A percentile compares a stretch with the other conserved stretches of the same genome.
Evolutionary conservation across 2,888 invertebrate genomes (phyloP).

Genomic region (Hesperia comma): DNA sequence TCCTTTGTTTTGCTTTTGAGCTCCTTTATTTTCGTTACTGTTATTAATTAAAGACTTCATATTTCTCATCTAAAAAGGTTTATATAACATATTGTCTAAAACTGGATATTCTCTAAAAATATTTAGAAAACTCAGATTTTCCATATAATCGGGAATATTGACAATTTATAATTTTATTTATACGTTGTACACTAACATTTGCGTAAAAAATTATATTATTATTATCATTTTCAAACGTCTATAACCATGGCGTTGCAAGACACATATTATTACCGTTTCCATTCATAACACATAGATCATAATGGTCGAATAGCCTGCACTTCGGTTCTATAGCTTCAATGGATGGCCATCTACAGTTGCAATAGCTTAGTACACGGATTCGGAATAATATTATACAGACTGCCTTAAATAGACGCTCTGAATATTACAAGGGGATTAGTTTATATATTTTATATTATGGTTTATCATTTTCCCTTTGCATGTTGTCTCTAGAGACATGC

Average conservation of each 20-base stretch:
- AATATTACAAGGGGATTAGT: slow-evolving; percentile 17
- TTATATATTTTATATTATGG: neutral
- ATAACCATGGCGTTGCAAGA: slow-evolving; percentile 1
- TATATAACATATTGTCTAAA: too few species aligned
- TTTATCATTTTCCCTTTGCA: neutral
- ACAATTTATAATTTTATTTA: too few species aligned
- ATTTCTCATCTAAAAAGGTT: too few species aligned
- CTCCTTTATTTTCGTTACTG: too few species aligned
- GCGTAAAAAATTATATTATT: too few species aligned
- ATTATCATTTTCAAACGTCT: neutral
- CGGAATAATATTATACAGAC: slow-evolving; percentile 28
- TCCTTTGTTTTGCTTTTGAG: too few species aligned
- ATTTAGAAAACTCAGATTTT: too few species aligned
- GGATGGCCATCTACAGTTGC: slow-evolving; percentile 24
- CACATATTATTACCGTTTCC: slow-evolving; percentile 12
- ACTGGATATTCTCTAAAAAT: too few species aligned
- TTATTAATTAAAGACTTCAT: too few species aligned
- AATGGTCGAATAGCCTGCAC: slow-evolving; percentile 19
- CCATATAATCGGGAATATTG: too few species aligned
- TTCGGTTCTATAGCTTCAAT: slow-evolving; percentile 31
- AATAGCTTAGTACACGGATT: slow-evolving; percentile 29
- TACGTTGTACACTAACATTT: too few species aligned
- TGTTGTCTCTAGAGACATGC: too few species aligned
- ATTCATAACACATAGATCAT: slow-evolving; percentile 18
- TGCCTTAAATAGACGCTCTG: slow-evolving; percentile 11